Percentiles rank a stretch among this genome's conserved stretches.
Conservation (phyloP, 2,113 vertebrate species). For the Symphodus melops region DNA sequence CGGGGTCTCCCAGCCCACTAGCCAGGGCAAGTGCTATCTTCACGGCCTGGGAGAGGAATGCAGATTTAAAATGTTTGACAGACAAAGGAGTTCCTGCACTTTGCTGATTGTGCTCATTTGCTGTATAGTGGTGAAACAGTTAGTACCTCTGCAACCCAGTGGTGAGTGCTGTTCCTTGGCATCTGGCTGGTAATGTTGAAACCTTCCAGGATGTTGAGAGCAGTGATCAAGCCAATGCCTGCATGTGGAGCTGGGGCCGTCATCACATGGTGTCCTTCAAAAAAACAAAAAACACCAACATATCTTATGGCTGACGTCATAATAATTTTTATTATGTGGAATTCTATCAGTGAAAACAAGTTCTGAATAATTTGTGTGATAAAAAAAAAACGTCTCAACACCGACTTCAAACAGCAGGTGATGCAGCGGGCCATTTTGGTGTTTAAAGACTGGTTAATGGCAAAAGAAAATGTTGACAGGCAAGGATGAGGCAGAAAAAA, state of each 20-base stretch:
- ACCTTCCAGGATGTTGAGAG: constrained; percentile 96
- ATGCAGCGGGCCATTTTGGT: too few species aligned
- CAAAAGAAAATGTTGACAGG: too few species aligned
- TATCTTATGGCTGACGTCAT: not conserved
- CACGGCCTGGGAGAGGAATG: constrained; percentile 83
- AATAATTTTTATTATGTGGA: not conserved
- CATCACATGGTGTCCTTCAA: constrained; percentile 91
- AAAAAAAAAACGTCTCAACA: not conserved
- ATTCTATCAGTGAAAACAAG: not conserved
- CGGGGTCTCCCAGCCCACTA: constrained; percentile 91
- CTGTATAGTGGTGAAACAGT: not conserved
- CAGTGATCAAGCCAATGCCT: constrained; percentile 91
- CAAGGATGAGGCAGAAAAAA: too few species aligned
- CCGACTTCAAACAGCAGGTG: not conserved
- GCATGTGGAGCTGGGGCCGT: constrained; percentile 90
- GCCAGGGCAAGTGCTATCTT: constrained; percentile 92
- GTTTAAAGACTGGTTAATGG: too few species aligned
- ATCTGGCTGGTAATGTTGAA: constrained; percentile 91
- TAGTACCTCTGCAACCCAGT: constrained; percentile 94
- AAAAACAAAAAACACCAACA: constrained; percentile 41
- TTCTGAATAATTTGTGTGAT: not conserved
- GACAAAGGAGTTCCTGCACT: not conserved
- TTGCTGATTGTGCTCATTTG: not conserved
- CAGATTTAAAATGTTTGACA: not conserved
- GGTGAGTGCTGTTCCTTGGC: constrained; percentile 85